phyloP scores from a whole-genome alignment of 2,797 vertebrate species.

The Australoheros facetus region DNA sequence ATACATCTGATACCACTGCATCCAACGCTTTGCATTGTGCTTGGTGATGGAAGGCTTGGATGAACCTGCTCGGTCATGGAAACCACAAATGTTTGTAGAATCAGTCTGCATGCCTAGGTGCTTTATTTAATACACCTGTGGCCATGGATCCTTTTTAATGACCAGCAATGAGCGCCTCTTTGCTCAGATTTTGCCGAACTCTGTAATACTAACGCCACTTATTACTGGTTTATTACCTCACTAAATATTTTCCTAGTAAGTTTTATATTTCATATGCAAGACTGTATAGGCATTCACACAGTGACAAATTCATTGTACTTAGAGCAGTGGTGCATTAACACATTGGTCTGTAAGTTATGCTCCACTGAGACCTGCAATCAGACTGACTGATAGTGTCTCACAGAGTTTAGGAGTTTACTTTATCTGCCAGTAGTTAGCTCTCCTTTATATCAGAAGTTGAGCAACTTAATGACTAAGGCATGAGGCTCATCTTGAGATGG shows the following conservation, averaged over 20 bases:
- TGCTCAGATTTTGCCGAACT: too few species aligned
- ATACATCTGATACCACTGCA: too few species aligned
- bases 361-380: not conserved
- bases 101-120: too few species aligned
- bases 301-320: not conserved
- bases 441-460: conserved; percentile 22
- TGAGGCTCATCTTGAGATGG: conserved; percentile 10
- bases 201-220: not conserved
- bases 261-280: not conserved
- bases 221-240: not conserved
- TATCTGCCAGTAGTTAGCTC: not conserved
- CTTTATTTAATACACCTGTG: too few species aligned
- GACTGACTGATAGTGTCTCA: not conserved
- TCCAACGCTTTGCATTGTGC: too few species aligned
- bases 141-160: too few species aligned
- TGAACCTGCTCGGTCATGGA: too few species aligned
- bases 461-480: conserved; percentile 26
- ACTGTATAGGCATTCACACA: not conserved
- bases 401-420: not conserved
- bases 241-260: not conserved
- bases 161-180: too few species aligned
- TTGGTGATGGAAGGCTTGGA: too few species aligned
- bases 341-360: not conserved
- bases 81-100: too few species aligned
- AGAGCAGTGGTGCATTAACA: not conserved